Conservation (phyloP, 2,797 vertebrate species). For the Columba guinea region DNA sequence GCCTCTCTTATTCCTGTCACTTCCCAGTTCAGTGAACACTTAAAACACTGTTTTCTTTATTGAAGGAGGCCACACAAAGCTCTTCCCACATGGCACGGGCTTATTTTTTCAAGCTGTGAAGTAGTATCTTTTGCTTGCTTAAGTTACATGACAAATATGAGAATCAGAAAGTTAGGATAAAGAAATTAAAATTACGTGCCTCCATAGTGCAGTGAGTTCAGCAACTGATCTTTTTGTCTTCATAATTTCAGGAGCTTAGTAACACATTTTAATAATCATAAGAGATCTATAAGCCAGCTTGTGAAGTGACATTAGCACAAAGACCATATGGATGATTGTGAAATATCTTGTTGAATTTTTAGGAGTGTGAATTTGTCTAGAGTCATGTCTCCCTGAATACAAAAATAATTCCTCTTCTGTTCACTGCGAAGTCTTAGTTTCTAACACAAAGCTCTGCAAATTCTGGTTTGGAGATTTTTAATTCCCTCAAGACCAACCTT, state of each 20-base stretch:
- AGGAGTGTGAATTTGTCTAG: slow-evolving; percentile 66
- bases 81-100: neutral
- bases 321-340: slow-evolving; percentile 71
- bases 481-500: neutral
- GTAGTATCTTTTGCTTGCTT: slow-evolving; percentile 20
- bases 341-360: slow-evolving; percentile 69
- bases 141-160: neutral
- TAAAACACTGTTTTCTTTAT: neutral
- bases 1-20: neutral
- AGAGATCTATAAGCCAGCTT: slow-evolving; percentile 65
- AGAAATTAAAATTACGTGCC: slow-evolving; percentile 15
- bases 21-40: neutral
- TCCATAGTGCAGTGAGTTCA: slow-evolving; percentile 1
- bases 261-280: slow-evolving; percentile 70
- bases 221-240: slow-evolving; percentile 66
- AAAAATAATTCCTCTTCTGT: slow-evolving; percentile 70
- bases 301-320: slow-evolving; percentile 68
- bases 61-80: neutral
- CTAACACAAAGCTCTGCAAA: slow-evolving; percentile 17
- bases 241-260: slow-evolving; percentile 55
- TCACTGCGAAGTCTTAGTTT: slow-evolving; percentile 42
- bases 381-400: slow-evolving; percentile 59
- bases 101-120: neutral
- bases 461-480: neutral
- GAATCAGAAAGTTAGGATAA: neutral